Conservation (phyloP, 2,888 invertebrate species). For the Drosophila tanythrix region DNA sequence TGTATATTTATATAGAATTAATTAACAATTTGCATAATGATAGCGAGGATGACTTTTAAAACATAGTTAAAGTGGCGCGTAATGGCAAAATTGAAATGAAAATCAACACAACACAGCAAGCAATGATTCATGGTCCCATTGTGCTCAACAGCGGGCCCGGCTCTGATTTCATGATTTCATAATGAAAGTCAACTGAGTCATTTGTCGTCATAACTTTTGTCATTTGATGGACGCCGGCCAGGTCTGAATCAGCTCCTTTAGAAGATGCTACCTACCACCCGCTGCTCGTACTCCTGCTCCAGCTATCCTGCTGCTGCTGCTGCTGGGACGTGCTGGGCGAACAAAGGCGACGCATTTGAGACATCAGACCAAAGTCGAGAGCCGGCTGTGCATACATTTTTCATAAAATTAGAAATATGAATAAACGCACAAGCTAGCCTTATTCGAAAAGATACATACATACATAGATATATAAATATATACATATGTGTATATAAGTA, state of each 20-base stretch:
- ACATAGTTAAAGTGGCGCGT: background rate
- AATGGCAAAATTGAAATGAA: constrained; percentile 54
- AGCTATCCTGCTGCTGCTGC: background rate
- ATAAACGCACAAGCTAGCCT: constrained; percentile 24
- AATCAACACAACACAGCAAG: constrained; percentile 37
- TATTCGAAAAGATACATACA: background rate
- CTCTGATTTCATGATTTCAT: constrained; percentile 61
- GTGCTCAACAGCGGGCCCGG: constrained; percentile 31
- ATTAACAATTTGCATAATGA: constrained; percentile 74
- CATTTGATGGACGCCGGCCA: constrained; percentile 59
- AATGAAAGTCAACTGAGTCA: constrained; percentile 76
- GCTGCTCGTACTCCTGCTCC: background rate
- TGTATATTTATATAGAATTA: constrained; percentile 43
- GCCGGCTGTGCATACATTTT: constrained; percentile 65
- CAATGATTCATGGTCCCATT: constrained; percentile 73
- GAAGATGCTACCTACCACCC: constrained; percentile 16
- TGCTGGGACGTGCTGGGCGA: constrained; percentile 59
- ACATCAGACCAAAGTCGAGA: constrained; percentile 26
- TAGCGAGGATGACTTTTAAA: constrained; percentile 46
- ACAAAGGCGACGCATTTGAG: constrained; percentile 57
- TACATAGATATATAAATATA: background rate
- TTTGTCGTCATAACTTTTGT: constrained; percentile 79
- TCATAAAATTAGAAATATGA: constrained; percentile 73
- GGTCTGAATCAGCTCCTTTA: constrained; percentile 8
- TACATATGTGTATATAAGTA: background rate